A percentile compares a stretch with the other conserved stretches of the same genome.
Conservation (phyloP, 2,888 invertebrate species). For the Galerucella nymphaeae region DNA sequence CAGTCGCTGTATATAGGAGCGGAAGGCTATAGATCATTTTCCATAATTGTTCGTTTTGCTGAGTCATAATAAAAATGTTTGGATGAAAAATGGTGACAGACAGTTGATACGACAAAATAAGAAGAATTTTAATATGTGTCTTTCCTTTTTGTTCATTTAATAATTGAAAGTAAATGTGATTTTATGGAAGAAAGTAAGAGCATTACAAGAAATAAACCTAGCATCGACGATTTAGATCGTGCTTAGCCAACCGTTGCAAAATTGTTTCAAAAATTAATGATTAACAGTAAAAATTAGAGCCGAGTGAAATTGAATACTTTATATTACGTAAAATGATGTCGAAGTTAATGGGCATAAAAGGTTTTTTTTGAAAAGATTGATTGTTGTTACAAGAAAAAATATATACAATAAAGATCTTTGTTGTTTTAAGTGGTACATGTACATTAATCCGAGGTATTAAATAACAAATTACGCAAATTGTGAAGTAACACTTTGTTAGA, state of each 20-base stretch:
- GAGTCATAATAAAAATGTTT: not conserved
- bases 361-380: constrained; percentile 1
- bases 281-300: not conserved
- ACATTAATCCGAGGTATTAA: too few relatives aligned
- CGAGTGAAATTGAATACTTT: constrained; percentile 1
- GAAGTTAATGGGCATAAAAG: constrained; percentile 8
- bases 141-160: too few relatives aligned
- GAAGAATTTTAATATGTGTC: too few relatives aligned
- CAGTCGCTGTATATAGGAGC: not conserved
- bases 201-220: too few relatives aligned
- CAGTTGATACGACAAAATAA: too few relatives aligned
- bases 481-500: too few relatives aligned
- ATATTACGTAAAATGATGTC: not conserved
- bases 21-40: not conserved
- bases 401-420: not conserved
- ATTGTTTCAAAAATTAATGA: not conserved
- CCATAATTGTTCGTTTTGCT: not conserved
- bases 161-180: too few relatives aligned
- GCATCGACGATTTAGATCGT: constrained; percentile 1
- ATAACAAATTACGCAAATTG: too few relatives aligned
- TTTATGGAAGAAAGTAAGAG: too few relatives aligned
- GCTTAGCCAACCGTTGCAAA: not conserved
- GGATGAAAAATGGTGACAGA: not conserved
- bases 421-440: not conserved
- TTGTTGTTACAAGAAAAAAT: not conserved